A percentile compares a stretch with the other conserved stretches of the same genome.
phyloP scores from a whole-genome alignment of 1,140 invertebrate genomes.

The Leptinotarsa texana region DNA sequence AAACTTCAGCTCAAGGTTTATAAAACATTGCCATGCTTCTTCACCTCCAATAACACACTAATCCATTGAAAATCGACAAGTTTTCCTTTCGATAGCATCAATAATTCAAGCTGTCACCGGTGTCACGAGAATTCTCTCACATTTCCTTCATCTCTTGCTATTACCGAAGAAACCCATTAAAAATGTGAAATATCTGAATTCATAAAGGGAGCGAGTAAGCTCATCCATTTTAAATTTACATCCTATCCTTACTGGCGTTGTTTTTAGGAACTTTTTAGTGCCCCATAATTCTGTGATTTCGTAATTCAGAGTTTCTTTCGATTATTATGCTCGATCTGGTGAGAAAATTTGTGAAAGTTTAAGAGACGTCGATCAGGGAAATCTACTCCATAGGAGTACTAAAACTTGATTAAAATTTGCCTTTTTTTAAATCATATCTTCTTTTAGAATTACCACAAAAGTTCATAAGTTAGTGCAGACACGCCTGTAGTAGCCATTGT shows the following conservation, averaged over 20 bases:
- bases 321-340: no score
- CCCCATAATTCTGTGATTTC: no score
- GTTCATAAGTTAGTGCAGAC: no score
- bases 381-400: no score
- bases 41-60: not conserved
- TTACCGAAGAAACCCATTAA: not conserved
- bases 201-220: not conserved
- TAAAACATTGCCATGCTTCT: not conserved
- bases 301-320: no score
- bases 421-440: no score
- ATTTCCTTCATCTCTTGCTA: not conserved
- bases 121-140: not conserved
- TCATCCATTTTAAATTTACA: conserved; percentile 3
- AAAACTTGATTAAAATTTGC: no score
- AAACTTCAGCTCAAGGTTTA: not conserved
- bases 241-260: not conserved
- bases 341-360: no score
- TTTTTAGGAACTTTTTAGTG: no score
- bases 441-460: no score
- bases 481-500: no score
- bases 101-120: not conserved
- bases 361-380: no score
- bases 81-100: not conserved
- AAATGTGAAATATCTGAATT: not conserved
- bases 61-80: not conserved